phyloP scores from a whole-genome alignment of 2,797 vertebrate genomes.

The Dendrocincla fuliginosa region DNA sequence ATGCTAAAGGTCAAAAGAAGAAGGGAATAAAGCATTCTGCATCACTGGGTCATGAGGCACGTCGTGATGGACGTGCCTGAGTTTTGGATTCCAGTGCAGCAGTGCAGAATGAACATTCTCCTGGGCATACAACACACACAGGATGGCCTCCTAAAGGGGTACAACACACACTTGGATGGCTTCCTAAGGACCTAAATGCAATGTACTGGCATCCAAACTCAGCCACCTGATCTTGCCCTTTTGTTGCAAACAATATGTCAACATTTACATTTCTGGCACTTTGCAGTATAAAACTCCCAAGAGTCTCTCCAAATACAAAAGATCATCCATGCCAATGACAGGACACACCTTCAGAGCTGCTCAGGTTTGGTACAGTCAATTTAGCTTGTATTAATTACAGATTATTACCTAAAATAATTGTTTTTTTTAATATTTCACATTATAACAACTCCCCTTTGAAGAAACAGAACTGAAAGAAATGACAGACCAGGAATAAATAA shows the following conservation, averaged over 20 bases:
- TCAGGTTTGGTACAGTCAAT: background rate
- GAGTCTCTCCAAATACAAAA: background rate
- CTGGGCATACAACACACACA: no score
- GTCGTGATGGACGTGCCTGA: background rate
- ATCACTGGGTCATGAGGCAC: background rate
- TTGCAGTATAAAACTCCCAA: background rate
- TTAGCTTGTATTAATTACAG: background rate
- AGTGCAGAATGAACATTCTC: background rate
- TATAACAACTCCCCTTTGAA: background rate
- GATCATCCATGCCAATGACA: background rate
- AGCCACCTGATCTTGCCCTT: background rate
- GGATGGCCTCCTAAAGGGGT: no score
- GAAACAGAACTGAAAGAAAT: background rate
- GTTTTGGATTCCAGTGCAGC: background rate
- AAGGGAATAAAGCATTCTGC: background rate
- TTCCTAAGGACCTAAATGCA: background rate
- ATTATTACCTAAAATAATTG: background rate
- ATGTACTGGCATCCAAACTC: background rate
- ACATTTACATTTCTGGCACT: background rate
- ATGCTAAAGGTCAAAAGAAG: background rate
- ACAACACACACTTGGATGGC: no score
- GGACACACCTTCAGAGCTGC: background rate
- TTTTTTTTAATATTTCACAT: slow-evolving; percentile 29
- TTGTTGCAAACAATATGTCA: background rate
- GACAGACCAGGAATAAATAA: slow-evolving; percentile 29